Evolutionary conservation across 1,140 invertebrate genomes (phyloP).

Genomic region (Marisa cornuarietis): DNA sequence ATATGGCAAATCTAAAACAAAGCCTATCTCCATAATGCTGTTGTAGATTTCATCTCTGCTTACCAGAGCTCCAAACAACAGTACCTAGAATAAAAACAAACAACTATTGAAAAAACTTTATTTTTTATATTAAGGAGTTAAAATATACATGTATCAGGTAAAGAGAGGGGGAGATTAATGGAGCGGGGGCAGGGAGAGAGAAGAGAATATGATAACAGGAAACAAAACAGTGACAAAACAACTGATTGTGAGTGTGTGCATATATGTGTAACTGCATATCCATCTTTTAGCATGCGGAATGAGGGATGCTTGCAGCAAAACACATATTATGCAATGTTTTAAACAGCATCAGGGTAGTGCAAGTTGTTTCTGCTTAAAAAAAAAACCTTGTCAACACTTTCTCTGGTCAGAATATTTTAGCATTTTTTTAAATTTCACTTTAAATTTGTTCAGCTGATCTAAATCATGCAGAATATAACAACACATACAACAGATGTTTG

Average conservation of each 20-base stretch:
- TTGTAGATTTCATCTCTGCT: constrained; percentile 64
- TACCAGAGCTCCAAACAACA: constrained; percentile 63
- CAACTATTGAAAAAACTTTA: neutral
- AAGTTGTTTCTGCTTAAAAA: no score
- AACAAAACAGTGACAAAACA: neutral
- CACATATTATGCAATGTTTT: no score
- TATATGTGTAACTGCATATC: neutral
- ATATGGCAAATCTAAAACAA: constrained; percentile 5
- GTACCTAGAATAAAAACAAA: constrained; percentile 46
- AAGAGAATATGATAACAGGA: neutral
- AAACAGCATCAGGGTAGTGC: no score
- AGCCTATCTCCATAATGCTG: constrained; percentile 53
- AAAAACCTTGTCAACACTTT: no score
- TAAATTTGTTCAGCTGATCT: no score
- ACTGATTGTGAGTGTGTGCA: neutral
- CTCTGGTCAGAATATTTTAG: no score
- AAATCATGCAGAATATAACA: no score
- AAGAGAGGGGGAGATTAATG: neutral
- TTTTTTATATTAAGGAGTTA: neutral
- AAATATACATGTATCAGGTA: neutral
- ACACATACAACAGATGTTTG: no score
- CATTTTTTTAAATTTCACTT: no score
- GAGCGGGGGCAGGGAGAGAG: neutral
- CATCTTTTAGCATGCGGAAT: no score
- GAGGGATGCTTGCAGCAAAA: no score